A percentile compares a stretch with the other conserved stretches of the same genome.
Evolutionary conservation across 1,140 invertebrate genomes (phyloP).

Genomic region (Ditylenchus dipsaci): DNA sequence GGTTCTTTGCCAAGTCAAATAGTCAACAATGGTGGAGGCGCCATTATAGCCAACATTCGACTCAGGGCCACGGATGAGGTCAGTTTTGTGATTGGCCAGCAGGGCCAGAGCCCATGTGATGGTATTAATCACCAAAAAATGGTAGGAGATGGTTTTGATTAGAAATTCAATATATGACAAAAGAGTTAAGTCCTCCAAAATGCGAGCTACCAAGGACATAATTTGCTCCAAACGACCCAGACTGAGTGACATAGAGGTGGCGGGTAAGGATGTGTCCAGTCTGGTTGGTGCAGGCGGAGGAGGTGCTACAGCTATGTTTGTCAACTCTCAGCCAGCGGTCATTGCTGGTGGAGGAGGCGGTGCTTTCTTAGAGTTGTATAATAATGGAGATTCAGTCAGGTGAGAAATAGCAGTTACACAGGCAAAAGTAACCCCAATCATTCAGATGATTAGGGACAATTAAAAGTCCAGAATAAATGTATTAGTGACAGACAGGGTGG

Average conservation of each 20-base stretch:
- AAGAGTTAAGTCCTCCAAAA: not conserved
- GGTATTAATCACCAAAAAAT: constrained; percentile 2
- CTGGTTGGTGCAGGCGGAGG: constrained; percentile 33
- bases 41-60: constrained; percentile 23
- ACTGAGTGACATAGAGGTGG: not conserved
- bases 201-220: not conserved
- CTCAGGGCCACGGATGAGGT: constrained; percentile 27
- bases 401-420: too few species aligned
- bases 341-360: constrained; percentile 40
- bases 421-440: too few species aligned
- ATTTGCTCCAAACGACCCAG: constrained; percentile 5
- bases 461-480: too few species aligned
- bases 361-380: not conserved
- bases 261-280: not conserved
- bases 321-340: constrained; percentile 6
- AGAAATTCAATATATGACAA: not conserved
- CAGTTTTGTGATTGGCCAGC: constrained; percentile 25
- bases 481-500: too few species aligned
- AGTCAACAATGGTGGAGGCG: constrained; percentile 14
- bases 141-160: not conserved
- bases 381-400: not conserved
- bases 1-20: constrained; percentile 14
- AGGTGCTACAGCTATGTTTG: constrained; percentile 29
- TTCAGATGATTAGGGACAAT: too few species aligned
- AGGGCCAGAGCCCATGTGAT: constrained; percentile 27